Percentiles rank a stretch among this genome's conserved stretches.
Evolutionary conservation across 2,797 vertebrate genomes (phyloP).

Genomic region (Nasua narica): DNA sequence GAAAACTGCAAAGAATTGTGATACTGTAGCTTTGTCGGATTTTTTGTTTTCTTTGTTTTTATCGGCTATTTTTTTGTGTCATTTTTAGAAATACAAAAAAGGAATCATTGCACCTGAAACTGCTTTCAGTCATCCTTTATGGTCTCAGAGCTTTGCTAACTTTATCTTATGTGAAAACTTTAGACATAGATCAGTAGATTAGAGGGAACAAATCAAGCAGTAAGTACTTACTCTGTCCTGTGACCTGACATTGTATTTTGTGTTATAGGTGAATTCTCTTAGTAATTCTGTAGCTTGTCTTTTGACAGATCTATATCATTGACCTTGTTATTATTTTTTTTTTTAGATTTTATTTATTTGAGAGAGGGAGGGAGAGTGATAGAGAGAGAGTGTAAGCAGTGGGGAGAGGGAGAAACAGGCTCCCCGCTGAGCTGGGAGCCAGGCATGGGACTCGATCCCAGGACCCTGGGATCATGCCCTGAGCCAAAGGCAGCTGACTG

Average conservation of each 20-base stretch:
- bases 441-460: neutral
- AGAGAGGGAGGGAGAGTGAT: too few species aligned
- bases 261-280: neutral
- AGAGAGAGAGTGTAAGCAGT: neutral
- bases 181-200: neutral
- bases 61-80: neutral
- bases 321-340: neutral
- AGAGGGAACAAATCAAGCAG: neutral
- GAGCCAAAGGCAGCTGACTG: neutral
- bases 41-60: neutral
- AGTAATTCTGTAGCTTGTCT: neutral
- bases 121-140: neutral
- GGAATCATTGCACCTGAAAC: neutral
- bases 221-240: neutral
- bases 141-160: neutral
- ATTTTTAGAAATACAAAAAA: slow-evolving; percentile 11
- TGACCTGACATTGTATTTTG: neutral
- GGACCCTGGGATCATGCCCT: neutral
- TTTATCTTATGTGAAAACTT: slow-evolving; percentile 20
- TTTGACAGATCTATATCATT: neutral
- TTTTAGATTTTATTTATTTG: neutral
- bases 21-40: neutral
- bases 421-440: neutral
- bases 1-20: neutral
- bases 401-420: neutral